These are phyloP conservation scores for Ormyrus nitidulus DNA, from an alignment of 2,888 invertebrate species.

Conservation along the genomic window DNA sequence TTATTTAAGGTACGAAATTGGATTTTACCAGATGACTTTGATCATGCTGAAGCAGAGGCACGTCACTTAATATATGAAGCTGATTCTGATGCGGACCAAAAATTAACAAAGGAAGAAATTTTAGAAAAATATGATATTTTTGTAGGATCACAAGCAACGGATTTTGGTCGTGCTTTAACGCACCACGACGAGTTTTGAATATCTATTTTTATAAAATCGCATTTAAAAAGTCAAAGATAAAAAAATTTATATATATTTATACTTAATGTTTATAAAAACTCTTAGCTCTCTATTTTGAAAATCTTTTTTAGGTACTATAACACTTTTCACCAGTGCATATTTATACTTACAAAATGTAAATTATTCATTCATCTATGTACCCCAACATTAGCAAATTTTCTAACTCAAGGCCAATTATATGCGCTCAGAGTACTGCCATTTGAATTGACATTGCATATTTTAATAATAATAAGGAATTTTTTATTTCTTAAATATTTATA, in stretches of 20 bases:
- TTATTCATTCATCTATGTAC: constrained; percentile 11
- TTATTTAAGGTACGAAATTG: constrained; percentile 83
- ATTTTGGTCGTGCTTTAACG: constrained; percentile 96
- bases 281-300: constrained; percentile 44
- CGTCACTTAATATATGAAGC: constrained; percentile 96
- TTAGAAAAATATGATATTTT: constrained; percentile 97
- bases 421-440: constrained; percentile 33
- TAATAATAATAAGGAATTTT: constrained; percentile 33
- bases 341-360: constrained; percentile 14
- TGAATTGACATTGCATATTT: constrained; percentile 33
- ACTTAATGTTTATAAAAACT: constrained; percentile 41
- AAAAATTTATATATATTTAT: constrained; percentile 41
- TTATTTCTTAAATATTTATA: constrained; percentile 42
- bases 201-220: constrained; percentile 53
- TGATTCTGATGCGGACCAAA: constrained; percentile 93
- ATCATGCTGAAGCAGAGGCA: constrained; percentile 97
- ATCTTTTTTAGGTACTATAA: constrained; percentile 16
- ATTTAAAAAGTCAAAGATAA: constrained; percentile 15
- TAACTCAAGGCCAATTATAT: background rate
- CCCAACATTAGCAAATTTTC: constrained; percentile 10
- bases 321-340: constrained; percentile 9
- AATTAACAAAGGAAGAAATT: constrained; percentile 92
- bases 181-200: constrained; percentile 95
- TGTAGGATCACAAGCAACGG: constrained; percentile 98
- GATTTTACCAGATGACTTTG: constrained; percentile 97